phyloP scores from a whole-genome alignment of 2,888 invertebrate genomes.

The Pandemis corylana region DNA sequence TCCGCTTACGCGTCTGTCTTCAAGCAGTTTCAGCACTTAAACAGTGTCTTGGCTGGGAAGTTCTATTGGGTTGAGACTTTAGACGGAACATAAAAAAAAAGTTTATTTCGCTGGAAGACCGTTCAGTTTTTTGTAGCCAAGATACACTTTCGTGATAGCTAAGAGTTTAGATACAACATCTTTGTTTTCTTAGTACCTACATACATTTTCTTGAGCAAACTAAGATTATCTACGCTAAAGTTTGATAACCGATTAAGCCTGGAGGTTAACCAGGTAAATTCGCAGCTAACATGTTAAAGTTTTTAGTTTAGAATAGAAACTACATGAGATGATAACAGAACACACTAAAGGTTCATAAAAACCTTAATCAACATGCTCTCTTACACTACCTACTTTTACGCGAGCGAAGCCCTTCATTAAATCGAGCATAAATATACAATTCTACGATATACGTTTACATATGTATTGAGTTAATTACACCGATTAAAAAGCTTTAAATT shows the following conservation, averaged over 20 bases:
- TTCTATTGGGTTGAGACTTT: background rate
- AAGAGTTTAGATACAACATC: background rate
- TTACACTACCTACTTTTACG: background rate
- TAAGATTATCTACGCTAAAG: too few relatives aligned
- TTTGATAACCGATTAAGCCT: too few relatives aligned
- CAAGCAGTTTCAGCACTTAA: conserved; percentile 4
- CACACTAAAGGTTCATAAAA: background rate
- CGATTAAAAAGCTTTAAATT: conserved; percentile 13
- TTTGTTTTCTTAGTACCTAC: background rate
- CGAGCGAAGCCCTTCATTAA: background rate
- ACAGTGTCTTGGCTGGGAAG: background rate
- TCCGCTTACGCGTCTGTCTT: background rate
- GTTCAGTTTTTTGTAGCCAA: background rate
- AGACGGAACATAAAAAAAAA: too few relatives aligned
- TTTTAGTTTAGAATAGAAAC: background rate
- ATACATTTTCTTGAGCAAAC: background rate
- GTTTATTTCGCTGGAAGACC: background rate
- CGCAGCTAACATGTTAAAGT: background rate
- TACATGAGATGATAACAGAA: background rate
- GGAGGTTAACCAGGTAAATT: background rate
- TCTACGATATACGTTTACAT: background rate
- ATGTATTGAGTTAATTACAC: conserved; percentile 8
- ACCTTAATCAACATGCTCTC: background rate
- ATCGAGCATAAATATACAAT: background rate
- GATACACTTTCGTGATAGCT: background rate